Conservation (phyloP, 1,140 invertebrate species). For the Drosophila lini region DNA sequence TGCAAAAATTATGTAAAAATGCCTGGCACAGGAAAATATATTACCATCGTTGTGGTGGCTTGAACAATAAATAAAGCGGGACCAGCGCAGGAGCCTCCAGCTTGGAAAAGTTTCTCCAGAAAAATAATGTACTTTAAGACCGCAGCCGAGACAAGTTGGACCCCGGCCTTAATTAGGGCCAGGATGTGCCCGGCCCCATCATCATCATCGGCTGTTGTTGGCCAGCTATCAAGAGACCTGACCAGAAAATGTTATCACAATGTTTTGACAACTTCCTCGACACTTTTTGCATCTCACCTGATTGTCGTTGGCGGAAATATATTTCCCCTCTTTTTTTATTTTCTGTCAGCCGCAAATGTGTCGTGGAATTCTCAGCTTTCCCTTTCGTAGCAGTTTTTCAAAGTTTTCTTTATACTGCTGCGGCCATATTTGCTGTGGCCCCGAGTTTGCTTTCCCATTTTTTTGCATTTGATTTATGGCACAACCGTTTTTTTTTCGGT, state of each 20-base stretch:
- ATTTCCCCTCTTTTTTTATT: slow-evolving; percentile 25
- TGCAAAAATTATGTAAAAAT: slow-evolving; percentile 38
- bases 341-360: slow-evolving; percentile 24
- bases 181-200: slow-evolving; percentile 26
- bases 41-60: slow-evolving; percentile 24
- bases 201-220: not conserved
- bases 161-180: slow-evolving; percentile 31
- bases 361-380: slow-evolving; percentile 27
- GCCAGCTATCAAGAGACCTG: slow-evolving; percentile 12
- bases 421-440: slow-evolving; percentile 17
- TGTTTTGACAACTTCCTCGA: slow-evolving; percentile 62
- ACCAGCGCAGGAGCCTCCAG: slow-evolving; percentile 1
- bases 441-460: slow-evolving; percentile 16
- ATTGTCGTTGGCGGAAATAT: slow-evolving; percentile 55
- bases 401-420: slow-evolving; percentile 20
- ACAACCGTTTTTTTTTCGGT: slow-evolving; percentile 36
- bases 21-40: slow-evolving; percentile 30
- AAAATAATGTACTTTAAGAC: slow-evolving; percentile 35
- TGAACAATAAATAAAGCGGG: slow-evolving; percentile 40
- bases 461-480: slow-evolving; percentile 47
- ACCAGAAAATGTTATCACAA: slow-evolving; percentile 43
- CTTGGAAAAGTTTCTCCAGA: slow-evolving; percentile 8
- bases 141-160: slow-evolving; percentile 25
- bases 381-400: slow-evolving; percentile 44
- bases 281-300: slow-evolving; percentile 56